Evolutionary conservation across 2,113 vertebrate genomes (phyloP).

Genomic region (Toxostoma redivivum): DNA sequence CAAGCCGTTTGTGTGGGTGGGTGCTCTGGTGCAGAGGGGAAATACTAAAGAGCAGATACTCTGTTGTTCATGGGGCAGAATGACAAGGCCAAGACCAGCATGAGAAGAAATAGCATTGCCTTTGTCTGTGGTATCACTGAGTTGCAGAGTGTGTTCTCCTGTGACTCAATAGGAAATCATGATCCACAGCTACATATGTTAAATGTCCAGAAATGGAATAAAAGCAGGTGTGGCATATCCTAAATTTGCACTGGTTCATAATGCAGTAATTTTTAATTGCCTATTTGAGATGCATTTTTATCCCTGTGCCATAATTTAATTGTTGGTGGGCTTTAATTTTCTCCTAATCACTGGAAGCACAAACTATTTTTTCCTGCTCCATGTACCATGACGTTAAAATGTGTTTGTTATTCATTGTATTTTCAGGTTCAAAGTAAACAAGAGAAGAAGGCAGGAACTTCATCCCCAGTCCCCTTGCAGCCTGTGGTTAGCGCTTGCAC

Average conservation of each 20-base stretch:
- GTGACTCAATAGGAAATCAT: background rate
- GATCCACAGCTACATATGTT: background rate
- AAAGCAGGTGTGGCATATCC: background rate
- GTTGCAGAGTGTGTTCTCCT: background rate
- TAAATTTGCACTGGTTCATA: background rate
- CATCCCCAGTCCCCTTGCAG: conserved; percentile 71
- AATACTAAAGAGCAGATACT: background rate
- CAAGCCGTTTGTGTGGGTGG: background rate
- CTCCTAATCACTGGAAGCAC: background rate
- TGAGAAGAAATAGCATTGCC: background rate
- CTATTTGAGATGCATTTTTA: background rate
- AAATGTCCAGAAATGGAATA: background rate
- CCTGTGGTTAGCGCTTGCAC: conserved; percentile 68
- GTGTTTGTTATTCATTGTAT: conserved; percentile 7
- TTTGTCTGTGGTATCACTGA: background rate
- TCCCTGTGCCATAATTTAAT: background rate
- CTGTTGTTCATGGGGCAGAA: background rate
- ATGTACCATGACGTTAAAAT: background rate
- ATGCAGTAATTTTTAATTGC: background rate
- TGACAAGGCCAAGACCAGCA: background rate
- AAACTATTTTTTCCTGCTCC: accelerated
- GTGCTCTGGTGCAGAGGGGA: background rate
- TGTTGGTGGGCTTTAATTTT: background rate
- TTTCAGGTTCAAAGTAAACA: conserved; percentile 90
- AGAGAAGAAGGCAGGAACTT: conserved; percentile 90